These are phyloP conservation scores for Microtus pennsylvanicus DNA, from an alignment of 2,113 vertebrate species.

Conservation along the genomic window DNA sequence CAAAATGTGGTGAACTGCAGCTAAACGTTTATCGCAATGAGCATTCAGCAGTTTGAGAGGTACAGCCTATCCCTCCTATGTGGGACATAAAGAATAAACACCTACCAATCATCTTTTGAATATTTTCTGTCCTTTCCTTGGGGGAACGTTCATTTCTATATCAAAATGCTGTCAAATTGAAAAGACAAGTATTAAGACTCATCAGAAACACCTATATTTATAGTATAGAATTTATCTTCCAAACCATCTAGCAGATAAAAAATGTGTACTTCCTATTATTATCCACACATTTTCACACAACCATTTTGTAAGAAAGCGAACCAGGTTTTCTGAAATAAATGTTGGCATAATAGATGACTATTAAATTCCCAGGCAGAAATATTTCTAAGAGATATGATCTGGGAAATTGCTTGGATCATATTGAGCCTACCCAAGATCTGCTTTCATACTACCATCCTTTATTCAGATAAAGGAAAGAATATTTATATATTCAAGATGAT, in stretches of 20 bases:
- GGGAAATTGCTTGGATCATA: not conserved
- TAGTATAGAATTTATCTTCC: not conserved
- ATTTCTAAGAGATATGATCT: not conserved
- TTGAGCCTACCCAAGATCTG: not conserved
- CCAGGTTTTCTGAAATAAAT: not conserved
- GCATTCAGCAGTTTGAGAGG: not conserved
- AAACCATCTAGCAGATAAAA: not conserved
- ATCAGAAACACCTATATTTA: not conserved
- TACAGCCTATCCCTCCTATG: not conserved
- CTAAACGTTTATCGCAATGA: not conserved
- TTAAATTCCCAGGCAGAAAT: not conserved
- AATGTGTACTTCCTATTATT: not conserved
- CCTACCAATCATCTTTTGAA: not conserved
- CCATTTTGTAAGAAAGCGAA: not conserved
- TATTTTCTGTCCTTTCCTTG: not conserved
- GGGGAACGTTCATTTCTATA: not conserved
- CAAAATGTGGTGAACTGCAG: not conserved
- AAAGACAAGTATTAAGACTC: not conserved
- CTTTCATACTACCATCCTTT: not conserved
- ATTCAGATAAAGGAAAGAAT: not conserved
- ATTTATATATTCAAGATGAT: not conserved
- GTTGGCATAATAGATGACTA: not conserved
- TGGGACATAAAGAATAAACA: slow-evolving; percentile 36
- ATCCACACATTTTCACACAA: not conserved
- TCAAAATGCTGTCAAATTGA: not conserved